Conservation (phyloP, 2,888 invertebrate species). For the Leptopilina drosophilae region DNA sequence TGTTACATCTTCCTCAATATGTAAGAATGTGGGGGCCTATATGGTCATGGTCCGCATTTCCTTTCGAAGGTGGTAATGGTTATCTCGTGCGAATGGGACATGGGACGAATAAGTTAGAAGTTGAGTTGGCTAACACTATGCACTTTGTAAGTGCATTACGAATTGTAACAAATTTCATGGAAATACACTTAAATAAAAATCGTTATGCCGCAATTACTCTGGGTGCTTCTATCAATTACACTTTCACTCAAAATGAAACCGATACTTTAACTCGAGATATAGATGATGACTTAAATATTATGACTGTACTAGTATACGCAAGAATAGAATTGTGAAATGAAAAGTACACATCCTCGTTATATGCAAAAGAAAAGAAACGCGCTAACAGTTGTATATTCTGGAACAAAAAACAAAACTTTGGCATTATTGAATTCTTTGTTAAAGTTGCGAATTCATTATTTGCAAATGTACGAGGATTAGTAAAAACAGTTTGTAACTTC, state of each 20-base stretch:
- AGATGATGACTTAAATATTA: not conserved
- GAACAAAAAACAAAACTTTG: not conserved
- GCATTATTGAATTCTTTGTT: not conserved
- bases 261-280: not conserved
- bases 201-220: no score
- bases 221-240: no score
- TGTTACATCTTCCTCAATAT: not conserved
- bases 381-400: not conserved
- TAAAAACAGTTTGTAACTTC: not conserved
- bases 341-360: not conserved
- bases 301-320: not conserved
- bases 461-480: not conserved
- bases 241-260: not conserved
- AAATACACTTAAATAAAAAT: no score
- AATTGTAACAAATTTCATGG: no score
- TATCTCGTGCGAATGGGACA: not conserved
- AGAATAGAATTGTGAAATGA: not conserved
- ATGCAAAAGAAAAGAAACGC: not conserved
- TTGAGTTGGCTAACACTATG: not conserved
- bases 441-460: not conserved
- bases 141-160: no score
- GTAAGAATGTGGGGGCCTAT: not conserved
- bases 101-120: not conserved
- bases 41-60: not conserved
- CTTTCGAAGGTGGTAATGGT: not conserved